Conservation (phyloP, 2,113 vertebrate species). For the Clinocottus analis region DNA sequence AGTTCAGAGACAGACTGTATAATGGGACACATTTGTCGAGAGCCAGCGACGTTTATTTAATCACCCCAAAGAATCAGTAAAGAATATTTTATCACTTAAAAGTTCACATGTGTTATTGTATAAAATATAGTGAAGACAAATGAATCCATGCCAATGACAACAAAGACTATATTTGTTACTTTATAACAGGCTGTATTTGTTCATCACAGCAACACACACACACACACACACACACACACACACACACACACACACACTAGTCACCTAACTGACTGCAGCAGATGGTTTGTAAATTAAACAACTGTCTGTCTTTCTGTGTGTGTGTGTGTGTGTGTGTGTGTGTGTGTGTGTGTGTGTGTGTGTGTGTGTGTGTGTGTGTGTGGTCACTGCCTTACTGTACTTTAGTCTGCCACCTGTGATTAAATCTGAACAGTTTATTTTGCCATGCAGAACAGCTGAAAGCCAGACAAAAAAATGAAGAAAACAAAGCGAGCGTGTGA, state of each 20-base stretch:
- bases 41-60: not conserved
- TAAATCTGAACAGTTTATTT: slow-evolving; percentile 35
- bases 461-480: slow-evolving; percentile 21
- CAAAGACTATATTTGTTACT: not conserved
- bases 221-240: slow-evolving; percentile 2
- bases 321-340: slow-evolving; percentile 4
- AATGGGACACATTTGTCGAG: slow-evolving; percentile 8
- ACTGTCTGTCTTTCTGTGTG: not conserved
- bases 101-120: not conserved
- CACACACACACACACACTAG: slow-evolving; percentile 20
- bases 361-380: slow-evolving; percentile 12
- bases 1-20: not conserved
- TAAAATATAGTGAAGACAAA: not conserved
- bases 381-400: slow-evolving; percentile 7
- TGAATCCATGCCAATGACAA: not conserved
- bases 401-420: slow-evolving; percentile 26
- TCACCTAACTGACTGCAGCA: slow-evolving; percentile 7
- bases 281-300: slow-evolving; percentile 39
- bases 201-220: not conserved
- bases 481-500: not conserved
- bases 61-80: not conserved
- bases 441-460: slow-evolving; percentile 16
- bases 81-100: not conserved
- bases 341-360: slow-evolving; percentile 6
- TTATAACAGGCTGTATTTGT: too few relatives aligned